Conservation (phyloP, 2,888 invertebrate genomes). For the Seira ritae region DNA sequence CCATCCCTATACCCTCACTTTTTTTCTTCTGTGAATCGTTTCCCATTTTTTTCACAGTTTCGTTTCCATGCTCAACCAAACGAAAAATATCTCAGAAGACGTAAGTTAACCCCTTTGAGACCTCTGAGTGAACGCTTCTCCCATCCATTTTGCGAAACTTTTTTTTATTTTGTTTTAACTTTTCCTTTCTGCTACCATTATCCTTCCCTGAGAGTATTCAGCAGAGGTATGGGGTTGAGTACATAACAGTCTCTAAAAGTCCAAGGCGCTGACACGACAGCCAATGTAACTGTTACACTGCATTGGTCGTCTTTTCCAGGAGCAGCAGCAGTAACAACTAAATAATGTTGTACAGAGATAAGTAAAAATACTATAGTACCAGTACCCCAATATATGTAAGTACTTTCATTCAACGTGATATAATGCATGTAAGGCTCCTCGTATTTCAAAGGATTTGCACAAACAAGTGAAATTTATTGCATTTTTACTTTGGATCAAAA, state of each 20-base stretch:
- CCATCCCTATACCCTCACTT: no score
- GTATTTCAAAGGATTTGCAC: constrained; percentile 9
- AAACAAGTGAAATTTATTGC: not conserved
- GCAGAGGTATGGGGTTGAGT: no score
- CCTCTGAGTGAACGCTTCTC: not conserved
- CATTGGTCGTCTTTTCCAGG: no score
- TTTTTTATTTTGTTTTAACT: constrained; percentile 16
- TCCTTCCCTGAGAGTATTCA: not conserved
- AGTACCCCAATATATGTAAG: no score
- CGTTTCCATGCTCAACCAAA: not conserved
- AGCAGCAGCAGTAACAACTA: no score
- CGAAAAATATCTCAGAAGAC: constrained; percentile 9
- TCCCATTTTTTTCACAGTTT: not conserved
- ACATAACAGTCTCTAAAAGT: no score
- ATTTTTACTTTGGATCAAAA: not conserved
- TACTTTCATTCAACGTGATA: no score
- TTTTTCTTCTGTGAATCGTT: no score
- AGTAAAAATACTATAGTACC: no score
- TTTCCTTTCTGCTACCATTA: not conserved
- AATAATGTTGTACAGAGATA: no score
- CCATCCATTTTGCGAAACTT: not conserved
- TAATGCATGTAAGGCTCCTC: not conserved
- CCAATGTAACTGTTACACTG: no score
- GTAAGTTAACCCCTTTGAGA: constrained; percentile 8
- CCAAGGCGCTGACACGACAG: no score